These are phyloP conservation scores for Grammomys dolichurus DNA, from an alignment of 2,113 vertebrate genomes.

Conservation along the genomic window DNA sequence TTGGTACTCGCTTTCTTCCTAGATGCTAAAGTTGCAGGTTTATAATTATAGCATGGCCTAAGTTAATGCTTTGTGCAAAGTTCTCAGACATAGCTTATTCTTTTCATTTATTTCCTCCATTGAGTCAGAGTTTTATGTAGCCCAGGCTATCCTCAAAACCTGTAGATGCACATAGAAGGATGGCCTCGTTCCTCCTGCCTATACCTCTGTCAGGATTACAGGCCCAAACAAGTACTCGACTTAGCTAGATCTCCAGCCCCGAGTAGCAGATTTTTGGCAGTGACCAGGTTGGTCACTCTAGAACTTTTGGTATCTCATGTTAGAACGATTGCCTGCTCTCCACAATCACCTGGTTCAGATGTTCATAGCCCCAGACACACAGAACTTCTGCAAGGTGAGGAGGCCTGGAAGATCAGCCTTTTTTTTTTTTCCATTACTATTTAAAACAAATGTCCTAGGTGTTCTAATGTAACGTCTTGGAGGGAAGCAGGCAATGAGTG, in stretches of 20 bases:
- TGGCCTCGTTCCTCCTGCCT: too few species aligned
- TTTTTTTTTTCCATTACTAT: neutral
- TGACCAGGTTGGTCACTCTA: too few species aligned
- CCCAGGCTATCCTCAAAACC: neutral
- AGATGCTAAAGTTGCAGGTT: neutral
- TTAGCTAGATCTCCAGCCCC: neutral
- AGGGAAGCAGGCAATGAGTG: neutral
- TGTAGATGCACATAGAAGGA: too few species aligned
- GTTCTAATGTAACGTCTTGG: neutral
- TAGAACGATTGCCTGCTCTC: neutral
- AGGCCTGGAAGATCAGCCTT: neutral
- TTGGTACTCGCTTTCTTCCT: neutral
- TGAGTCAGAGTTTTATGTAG: neutral
- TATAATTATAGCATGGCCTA: neutral
- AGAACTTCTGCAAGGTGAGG: neutral
- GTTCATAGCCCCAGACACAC: neutral
- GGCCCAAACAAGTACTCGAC: neutral
- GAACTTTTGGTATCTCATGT: neutral
- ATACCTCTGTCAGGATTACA: neutral
- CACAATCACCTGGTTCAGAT: neutral
- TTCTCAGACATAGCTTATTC: neutral
- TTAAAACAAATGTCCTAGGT: neutral
- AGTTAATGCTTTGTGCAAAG: constrained; percentile 5
- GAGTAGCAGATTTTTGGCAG: neutral
- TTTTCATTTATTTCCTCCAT: neutral